Conservation (phyloP, 2,888 invertebrate species). For the Ichneumon xanthorius region DNA sequence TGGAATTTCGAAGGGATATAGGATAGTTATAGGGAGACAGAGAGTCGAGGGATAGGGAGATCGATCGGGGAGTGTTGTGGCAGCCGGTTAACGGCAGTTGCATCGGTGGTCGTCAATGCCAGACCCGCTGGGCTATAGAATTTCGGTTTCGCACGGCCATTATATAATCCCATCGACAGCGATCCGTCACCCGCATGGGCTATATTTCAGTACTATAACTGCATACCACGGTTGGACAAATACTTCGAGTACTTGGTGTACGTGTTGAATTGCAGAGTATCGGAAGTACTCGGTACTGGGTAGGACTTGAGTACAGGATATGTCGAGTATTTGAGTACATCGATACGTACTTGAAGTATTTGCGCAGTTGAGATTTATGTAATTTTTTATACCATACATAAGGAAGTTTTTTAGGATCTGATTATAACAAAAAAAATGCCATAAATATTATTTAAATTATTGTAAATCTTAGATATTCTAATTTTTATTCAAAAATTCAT, state of each 20-base stretch:
- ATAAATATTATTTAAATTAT: neutral
- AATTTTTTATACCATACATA: neutral
- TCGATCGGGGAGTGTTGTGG: constrained; percentile 47
- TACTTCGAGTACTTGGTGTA: neutral
- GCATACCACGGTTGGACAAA: neutral
- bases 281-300: neutral
- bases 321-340: neutral
- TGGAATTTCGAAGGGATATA: constrained; percentile 48
- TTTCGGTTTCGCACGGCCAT: constrained; percentile 52
- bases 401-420: too few species aligned
- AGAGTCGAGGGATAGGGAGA: constrained; percentile 30
- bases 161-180: constrained; percentile 64
- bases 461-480: neutral
- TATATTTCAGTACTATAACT: constrained; percentile 25
- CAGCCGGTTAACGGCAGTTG: constrained; percentile 47
- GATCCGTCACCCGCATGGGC: constrained; percentile 44
- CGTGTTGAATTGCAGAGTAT: neutral
- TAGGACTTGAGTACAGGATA: neutral
- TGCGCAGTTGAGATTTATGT: neutral
- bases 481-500: neutral
- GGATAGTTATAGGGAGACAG: constrained; percentile 35
- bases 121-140: constrained; percentile 36
- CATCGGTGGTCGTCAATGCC: constrained; percentile 58
- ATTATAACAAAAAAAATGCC: too few species aligned
- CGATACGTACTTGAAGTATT: neutral